Evolutionary conservation across 1,140 invertebrate species (phyloP).

Genomic region (Nebria ingens): DNA sequence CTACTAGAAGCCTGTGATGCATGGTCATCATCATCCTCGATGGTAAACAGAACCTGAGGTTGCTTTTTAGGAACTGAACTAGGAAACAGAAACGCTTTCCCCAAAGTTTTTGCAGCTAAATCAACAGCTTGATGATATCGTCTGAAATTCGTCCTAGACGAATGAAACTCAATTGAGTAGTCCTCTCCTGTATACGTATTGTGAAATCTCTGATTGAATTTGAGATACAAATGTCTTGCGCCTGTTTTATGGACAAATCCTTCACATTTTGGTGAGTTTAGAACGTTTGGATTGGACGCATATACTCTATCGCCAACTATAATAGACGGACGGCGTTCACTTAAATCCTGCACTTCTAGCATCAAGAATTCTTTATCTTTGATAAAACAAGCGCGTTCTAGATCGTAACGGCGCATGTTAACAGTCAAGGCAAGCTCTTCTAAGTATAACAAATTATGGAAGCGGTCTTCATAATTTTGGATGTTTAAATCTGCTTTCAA

Average conservation of each 20-base stretch:
- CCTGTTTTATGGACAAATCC: conserved; percentile 28
- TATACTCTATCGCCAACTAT: conserved; percentile 67
- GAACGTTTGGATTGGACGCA: conserved; percentile 25
- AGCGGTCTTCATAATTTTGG: conserved; percentile 50
- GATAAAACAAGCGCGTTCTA: conserved; percentile 51
- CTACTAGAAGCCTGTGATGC: too few relatives aligned
- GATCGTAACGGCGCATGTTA: conserved; percentile 57
- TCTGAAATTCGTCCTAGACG: conserved; percentile 18
- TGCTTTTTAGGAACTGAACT: conserved; percentile 22
- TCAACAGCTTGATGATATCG: conserved; percentile 27
- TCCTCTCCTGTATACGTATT: conserved; percentile 29
- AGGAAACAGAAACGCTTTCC: conserved; percentile 26
- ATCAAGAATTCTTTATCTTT: conserved; percentile 55
- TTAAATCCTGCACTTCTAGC: conserved; percentile 66
- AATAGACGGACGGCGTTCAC: conserved; percentile 75
- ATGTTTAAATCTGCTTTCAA: conserved; percentile 39
- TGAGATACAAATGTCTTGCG: conserved; percentile 28
- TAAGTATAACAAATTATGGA: conserved; percentile 61
- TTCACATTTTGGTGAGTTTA: conserved; percentile 19
- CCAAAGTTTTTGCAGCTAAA: conserved; percentile 24
- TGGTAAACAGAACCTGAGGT: conserved; percentile 25
- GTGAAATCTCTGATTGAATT: conserved; percentile 29
- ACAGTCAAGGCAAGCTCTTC: conserved; percentile 63
- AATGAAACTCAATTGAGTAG: conserved; percentile 24
- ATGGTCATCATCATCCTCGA: too few relatives aligned